Evolutionary conservation across 2,797 vertebrate species (phyloP).

Genomic region (Gephyroberyx darwinii): DNA sequence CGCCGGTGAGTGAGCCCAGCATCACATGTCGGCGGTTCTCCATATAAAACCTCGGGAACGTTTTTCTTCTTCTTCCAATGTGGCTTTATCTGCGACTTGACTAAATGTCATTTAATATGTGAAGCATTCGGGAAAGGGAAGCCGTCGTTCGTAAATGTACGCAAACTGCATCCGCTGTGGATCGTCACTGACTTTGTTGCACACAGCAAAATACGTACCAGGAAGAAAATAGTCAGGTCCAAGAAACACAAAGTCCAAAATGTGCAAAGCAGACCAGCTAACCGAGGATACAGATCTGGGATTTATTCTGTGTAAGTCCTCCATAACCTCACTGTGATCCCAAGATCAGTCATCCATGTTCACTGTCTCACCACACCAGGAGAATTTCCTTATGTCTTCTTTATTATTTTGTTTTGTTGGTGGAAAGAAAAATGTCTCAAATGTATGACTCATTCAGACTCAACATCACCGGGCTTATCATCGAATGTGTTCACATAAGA

Average conservation of each 20-base stretch:
- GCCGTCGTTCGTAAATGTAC: neutral
- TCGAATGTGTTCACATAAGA: too few relatives aligned
- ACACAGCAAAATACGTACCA: neutral
- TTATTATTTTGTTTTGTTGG: too few relatives aligned
- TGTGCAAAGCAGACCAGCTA: too few relatives aligned
- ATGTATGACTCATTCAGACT: too few relatives aligned
- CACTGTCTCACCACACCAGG: too few relatives aligned
- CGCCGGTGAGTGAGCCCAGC: conserved; percentile 12
- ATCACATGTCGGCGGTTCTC: neutral
- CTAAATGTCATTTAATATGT: neutral
- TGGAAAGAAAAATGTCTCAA: too few relatives aligned
- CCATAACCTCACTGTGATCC: neutral
- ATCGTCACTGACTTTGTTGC: neutral
- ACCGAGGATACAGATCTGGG: too few relatives aligned
- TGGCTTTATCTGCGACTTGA: conserved; percentile 3
- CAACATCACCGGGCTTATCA: too few relatives aligned
- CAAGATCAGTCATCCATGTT: neutral
- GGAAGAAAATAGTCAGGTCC: neutral
- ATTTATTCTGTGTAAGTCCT: too few relatives aligned
- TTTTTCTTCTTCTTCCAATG: neutral
- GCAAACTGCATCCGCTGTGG: neutral
- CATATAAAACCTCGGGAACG: neutral
- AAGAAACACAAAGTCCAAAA: too few relatives aligned
- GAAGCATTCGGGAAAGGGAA: neutral
- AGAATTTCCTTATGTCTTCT: too few relatives aligned